Evolutionary conservation across 2,797 vertebrate genomes (phyloP).

Genomic region (Sphaeramia orbicularis): DNA sequence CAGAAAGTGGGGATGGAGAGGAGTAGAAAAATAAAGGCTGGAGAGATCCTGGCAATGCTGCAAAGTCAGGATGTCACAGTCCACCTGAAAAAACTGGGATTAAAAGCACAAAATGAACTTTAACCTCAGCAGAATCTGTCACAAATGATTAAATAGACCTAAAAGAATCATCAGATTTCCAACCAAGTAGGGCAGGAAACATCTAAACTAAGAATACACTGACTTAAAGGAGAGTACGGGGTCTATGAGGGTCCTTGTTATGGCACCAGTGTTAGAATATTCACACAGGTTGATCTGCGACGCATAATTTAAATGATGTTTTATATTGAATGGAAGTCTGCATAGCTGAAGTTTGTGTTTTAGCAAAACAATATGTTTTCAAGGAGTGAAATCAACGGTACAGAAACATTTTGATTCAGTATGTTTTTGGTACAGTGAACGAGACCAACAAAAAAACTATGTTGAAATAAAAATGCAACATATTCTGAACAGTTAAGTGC

Average conservation of each 20-base stretch:
- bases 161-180: background rate
- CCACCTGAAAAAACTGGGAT: slow-evolving; percentile 19
- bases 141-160: slow-evolving; percentile 27
- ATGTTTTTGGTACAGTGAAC: no score
- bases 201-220: background rate
- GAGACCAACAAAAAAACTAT: no score
- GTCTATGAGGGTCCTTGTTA: slow-evolving; percentile 14
- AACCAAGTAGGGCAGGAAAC: background rate
- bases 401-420: no score
- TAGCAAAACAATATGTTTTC: background rate
- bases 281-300: slow-evolving; percentile 2
- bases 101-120: slow-evolving; percentile 27
- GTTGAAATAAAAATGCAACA: no score
- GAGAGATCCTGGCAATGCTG: slow-evolving; percentile 18
- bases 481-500: no score
- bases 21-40: background rate
- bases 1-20: slow-evolving; percentile 15
- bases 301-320: background rate
- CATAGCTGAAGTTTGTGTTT: background rate
- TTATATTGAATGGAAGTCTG: background rate
- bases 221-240: background rate
- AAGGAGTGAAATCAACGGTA: no score
- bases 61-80: slow-evolving; percentile 34
- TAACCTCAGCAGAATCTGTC: slow-evolving; percentile 7
- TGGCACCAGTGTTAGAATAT: slow-evolving; percentile 6